Evolutionary conservation across 1,140 invertebrate species (phyloP), one percentile per base, ranked within the genome.

Genomic region (Camponotus pennsylvanicus): DNA sequence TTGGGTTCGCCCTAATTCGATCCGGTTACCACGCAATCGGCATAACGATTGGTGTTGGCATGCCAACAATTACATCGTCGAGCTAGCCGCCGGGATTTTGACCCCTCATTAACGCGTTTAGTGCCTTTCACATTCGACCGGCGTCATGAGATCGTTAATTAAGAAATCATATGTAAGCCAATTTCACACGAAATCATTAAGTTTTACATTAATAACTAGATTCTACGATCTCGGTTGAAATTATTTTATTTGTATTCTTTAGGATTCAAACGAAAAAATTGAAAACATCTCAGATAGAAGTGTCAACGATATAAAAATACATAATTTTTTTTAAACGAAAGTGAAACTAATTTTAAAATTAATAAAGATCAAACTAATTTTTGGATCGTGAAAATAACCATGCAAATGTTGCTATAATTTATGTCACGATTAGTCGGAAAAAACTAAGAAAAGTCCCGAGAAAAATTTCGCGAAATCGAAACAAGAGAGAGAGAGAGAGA

Each of bases 1-100:
- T 93, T 91, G 61, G 90, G 91, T 92, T 92, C 85, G 86, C 89
- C 88, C 90, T 92, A 92, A 93, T 93, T 92, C 88, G 86, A 93
- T 90, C 89, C 84, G 84, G 84, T 88, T 87, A 83, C 88, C 78
- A 87, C 82, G 86, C 87, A 92, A 86, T 70, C 82, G 64, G 75
- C 87, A 82, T 88, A 92, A 93, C 79, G 85, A 92, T 92, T 89
- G 61, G 63, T 67, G 32, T 79, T 79, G 76, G 76, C 61, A 79
- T 67, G 42, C 45, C 76, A 79, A 79, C 76, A 79, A 79, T 79
- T 52, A 63, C 32, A 79, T 52, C 42, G n/a, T 67, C 18, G 61
- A 21, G 9, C 4, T 18, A 78, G 49, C 27, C 32, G 5, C 32
- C 2, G 8, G 61, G 59, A 52, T 79, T 67, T 79, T 67, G 76